Conservation (phyloP, 2,113 vertebrate genomes). For the Amblyornis subalaris region DNA sequence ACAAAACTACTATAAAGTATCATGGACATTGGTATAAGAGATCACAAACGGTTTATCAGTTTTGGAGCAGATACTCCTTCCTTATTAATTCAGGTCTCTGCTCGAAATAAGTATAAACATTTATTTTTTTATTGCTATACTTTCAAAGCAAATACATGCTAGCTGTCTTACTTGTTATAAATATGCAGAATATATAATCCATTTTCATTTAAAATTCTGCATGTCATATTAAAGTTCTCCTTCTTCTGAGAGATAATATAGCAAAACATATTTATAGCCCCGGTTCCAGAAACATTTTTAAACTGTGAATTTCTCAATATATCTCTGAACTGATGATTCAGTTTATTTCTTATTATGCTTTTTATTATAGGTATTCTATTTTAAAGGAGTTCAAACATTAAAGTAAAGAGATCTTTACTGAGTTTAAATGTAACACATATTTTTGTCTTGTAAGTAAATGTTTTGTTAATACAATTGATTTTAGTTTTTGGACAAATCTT, state of each 20-base stretch:
- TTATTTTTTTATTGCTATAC: background rate
- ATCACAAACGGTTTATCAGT: background rate
- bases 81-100: background rate
- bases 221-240: background rate
- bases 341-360: background rate
- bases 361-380: background rate
- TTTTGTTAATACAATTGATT: background rate
- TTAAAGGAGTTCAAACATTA: background rate
- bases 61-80: background rate
- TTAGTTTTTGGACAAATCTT: background rate
- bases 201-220: background rate
- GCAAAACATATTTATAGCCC: background rate
- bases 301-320: background rate
- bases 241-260: background rate
- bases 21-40: background rate
- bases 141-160: background rate
- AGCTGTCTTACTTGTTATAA: background rate
- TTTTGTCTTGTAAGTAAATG: background rate
- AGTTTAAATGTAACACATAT: background rate
- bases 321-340: background rate
- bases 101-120: background rate
- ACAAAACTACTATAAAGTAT: background rate
- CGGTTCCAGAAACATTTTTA: background rate
- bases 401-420: background rate
- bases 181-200: background rate